These are phyloP conservation scores for Stercorarius parasiticus DNA, from an alignment of 2,113 vertebrate species.

Conservation along the genomic window DNA sequence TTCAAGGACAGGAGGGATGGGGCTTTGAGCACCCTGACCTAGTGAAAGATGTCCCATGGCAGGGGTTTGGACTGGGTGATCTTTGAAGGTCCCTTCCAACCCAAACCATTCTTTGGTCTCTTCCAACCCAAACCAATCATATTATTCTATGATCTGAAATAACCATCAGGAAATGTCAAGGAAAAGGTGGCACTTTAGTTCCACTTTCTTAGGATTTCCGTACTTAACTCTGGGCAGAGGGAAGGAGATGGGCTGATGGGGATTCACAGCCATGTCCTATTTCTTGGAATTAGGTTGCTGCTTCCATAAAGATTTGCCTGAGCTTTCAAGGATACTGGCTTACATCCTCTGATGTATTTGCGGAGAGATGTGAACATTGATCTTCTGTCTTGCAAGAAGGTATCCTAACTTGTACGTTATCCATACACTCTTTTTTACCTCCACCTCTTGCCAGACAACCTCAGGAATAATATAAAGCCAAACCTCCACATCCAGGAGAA, in stretches of 20 bases:
- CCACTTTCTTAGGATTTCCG: not conserved
- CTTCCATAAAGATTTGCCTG: not conserved
- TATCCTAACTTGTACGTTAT: not conserved
- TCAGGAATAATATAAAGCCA: not conserved
- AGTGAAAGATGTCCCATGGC: not conserved
- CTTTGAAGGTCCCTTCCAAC: not conserved
- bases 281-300: not conserved
- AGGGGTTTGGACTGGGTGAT: not conserved
- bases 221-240: not conserved
- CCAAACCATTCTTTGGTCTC: not conserved
- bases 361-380: not conserved
- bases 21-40: not conserved
- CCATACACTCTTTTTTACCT: not conserved
- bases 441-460: not conserved
- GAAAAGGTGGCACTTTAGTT: not conserved
- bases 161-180: not conserved
- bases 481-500: not conserved
- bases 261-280: not conserved
- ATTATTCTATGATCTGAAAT: not conserved
- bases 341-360: not conserved
- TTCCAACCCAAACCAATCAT: not conserved
- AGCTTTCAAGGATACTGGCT: not conserved
- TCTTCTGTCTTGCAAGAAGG: not conserved
- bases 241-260: not conserved
- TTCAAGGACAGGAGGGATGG: not conserved